These are phyloP conservation scores for Tetragnatha versicolor DNA, from an alignment of 1,140 invertebrate species.

Conservation along the genomic window DNA sequence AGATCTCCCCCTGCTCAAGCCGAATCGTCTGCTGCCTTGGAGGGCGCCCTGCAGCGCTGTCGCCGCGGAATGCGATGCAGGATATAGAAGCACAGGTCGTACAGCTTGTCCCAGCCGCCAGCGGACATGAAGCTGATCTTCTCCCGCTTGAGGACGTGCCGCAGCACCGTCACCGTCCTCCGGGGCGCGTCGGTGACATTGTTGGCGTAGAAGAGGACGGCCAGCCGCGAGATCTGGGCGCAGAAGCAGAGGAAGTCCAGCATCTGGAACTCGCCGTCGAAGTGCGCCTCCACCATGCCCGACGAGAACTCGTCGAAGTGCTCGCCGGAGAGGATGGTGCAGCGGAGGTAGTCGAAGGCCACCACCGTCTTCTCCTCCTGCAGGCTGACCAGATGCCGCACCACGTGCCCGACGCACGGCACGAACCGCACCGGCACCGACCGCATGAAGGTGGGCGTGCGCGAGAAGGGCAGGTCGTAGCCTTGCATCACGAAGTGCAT, in stretches of 20 bases:
- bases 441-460: background rate
- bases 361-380: conserved; percentile 13
- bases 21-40: background rate
- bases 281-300: conserved; percentile 19
- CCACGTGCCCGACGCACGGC: conserved; percentile 18
- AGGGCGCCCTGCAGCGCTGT: conserved; percentile 2
- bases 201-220: conserved; percentile 12
- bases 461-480: conserved; percentile 9
- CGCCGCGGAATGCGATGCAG: conserved; percentile 7
- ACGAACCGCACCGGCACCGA: background rate
- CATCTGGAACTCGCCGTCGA: conserved; percentile 16
- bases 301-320: conserved; percentile 33
- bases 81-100: conserved; percentile 26
- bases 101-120: conserved; percentile 27
- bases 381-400: background rate
- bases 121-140: background rate
- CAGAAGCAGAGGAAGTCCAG: conserved; percentile 34
- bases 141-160: background rate
- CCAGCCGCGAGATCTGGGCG: conserved; percentile 12
- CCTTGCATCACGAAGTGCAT: conserved; percentile 34
- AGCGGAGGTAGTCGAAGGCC: conserved; percentile 14
- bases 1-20: no score
- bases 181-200: background rate
- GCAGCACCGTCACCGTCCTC: background rate
- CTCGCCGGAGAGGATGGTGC: conserved; percentile 13